Conservation (phyloP, 2,888 invertebrate genomes). For the Callyntrura sp. region DNA sequence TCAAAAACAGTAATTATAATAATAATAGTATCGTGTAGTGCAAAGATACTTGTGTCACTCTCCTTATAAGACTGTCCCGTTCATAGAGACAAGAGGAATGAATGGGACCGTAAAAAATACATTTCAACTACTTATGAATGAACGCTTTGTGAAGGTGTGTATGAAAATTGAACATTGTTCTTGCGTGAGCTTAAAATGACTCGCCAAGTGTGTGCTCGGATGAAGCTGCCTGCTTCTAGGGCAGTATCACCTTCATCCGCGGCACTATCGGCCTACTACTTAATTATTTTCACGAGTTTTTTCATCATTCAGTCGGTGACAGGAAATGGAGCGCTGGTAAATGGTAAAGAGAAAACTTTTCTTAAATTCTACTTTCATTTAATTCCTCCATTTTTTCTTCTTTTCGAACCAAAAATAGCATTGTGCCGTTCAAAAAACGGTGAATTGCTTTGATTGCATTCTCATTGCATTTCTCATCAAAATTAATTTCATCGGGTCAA, state of each 20-base stretch:
- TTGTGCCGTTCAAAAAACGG: background rate
- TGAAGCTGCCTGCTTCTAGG: conserved; percentile 55
- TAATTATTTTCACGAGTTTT: conserved; percentile 49
- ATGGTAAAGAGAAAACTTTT: conserved; percentile 48
- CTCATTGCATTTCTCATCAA: conserved; percentile 23
- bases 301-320: conserved; percentile 49
- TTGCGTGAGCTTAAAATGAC: conserved; percentile 70
- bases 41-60: background rate
- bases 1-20: background rate
- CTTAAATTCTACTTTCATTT: too few species aligned
- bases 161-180: conserved; percentile 63
- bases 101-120: conserved; percentile 57
- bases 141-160: conserved; percentile 70
- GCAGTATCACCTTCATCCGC: conserved; percentile 56
- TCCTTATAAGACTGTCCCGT: background rate
- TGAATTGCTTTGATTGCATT: conserved; percentile 18
- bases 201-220: conserved; percentile 75
- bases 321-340: conserved; percentile 67
- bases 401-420: background rate
- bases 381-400: background rate
- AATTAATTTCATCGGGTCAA: conserved; percentile 32
- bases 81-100: conserved; percentile 55
- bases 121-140: conserved; percentile 63
- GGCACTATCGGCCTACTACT: conserved; percentile 54
- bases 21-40: background rate